Evolutionary conservation across 2,797 vertebrate species (phyloP).

Genomic region (Natrix natrix): DNA sequence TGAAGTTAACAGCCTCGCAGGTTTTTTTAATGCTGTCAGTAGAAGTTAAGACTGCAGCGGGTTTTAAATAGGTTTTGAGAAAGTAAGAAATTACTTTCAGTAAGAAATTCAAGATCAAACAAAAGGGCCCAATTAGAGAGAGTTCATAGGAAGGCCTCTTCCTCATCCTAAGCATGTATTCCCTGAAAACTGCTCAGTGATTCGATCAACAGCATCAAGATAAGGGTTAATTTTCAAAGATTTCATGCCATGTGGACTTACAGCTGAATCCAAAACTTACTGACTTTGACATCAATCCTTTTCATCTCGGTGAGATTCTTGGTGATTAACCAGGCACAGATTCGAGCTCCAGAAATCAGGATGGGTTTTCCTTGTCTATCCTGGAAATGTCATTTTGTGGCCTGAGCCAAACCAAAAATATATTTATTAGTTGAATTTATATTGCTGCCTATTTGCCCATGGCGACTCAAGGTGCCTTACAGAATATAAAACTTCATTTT

Average conservation of each 20-base stretch:
- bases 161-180: neutral
- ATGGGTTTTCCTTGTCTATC: neutral
- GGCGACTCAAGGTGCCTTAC: too few species aligned
- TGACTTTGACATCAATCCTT: neutral
- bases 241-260: neutral
- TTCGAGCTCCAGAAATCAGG: neutral
- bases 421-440: too few species aligned
- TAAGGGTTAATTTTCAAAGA: neutral
- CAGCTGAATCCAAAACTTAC: neutral
- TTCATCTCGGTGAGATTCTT: neutral
- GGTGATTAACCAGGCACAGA: neutral
- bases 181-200: neutral
- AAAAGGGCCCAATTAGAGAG: constrained; percentile 27
- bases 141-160: constrained; percentile 26
- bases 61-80: constrained; percentile 56
- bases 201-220: neutral
- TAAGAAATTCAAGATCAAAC: constrained; percentile 45
- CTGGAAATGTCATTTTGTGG: neutral
- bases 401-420: neutral
- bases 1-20: constrained; percentile 57
- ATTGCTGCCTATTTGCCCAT: too few species aligned
- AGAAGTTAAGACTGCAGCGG: constrained; percentile 57
- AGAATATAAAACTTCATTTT: too few species aligned
- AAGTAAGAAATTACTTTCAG: neutral
- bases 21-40: constrained; percentile 57